Percentiles rank a stretch among this genome's conserved stretches.
Evolutionary conservation across 2,888 invertebrate genomes (phyloP).

Genomic region (Chrysolina oricalcia): DNA sequence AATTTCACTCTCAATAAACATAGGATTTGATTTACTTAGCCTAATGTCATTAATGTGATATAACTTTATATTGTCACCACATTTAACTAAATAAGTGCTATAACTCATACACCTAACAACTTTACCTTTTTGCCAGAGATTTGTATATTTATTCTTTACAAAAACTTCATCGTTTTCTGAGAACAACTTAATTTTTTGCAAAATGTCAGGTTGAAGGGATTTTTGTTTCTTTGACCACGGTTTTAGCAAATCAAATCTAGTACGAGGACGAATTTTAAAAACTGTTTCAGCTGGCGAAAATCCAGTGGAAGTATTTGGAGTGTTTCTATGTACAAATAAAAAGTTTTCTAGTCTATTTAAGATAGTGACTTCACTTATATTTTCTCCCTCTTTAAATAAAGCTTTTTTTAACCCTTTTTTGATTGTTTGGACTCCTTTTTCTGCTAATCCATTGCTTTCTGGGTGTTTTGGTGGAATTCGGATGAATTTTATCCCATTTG

Average conservation of each 20-base stretch:
- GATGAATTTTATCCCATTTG: neutral
- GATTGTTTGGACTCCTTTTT: neutral
- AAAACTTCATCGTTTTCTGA: conserved; percentile 1
- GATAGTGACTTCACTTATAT: conserved; percentile 21
- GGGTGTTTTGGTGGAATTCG: neutral
- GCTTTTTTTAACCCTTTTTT: neutral
- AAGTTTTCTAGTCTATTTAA: conserved; percentile 16
- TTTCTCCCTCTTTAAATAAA: conserved; percentile 11
- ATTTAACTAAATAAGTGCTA: neutral
- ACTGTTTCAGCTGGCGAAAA: neutral
- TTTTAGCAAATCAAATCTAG: neutral
- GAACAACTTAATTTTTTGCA: neutral
- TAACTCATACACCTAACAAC: neutral
- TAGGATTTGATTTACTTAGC: neutral
- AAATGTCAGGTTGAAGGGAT: neutral
- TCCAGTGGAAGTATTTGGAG: neutral
- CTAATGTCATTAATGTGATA: neutral
- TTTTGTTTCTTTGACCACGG: neutral
- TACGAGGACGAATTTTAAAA: conserved; percentile 1
- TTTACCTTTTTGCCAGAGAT: neutral
- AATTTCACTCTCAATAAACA: neutral
- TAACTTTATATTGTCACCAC: neutral
- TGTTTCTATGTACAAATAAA: conserved; percentile 8
- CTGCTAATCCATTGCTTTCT: neutral
- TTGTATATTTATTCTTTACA: conserved; percentile 1